Evolutionary conservation across 2,797 vertebrate genomes (phyloP), one percentile per base, ranked within the genome.

Genomic region (Sebastes matsubarae): DNA sequence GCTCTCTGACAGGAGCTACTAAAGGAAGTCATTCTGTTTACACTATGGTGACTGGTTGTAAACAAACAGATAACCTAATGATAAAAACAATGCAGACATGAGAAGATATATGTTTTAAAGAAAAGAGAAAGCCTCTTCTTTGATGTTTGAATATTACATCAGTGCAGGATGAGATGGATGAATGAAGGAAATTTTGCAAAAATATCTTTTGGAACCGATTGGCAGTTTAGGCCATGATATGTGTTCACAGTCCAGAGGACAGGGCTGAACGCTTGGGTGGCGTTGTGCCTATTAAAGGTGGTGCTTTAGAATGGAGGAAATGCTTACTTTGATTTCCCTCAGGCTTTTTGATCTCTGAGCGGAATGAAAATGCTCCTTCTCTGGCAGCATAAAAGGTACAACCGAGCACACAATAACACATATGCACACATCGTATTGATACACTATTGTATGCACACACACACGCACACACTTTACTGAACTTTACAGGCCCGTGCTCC

Each of bases 291-390:
- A 95, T 95, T 95, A 93, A 93, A 93, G 87, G 84, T 89, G 88
- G 68, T 83, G 87, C 92, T 92, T 93, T 91, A 90, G 90, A 93
- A 92, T 80, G 80, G 86, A 71, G 87, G 86, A 87, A 93, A 92
- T 92, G 92, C 92, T 94, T 89, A 90, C 91, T 93, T 88, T 94
- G 93, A 94, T 94, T 95, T 95, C 94, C 94, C 94, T 55, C 73
- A 90, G 93, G 94, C 92, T 86, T 91, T 91, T 85, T 89, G 89
- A 91, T 92, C 85, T 92, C 90, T 89, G 91, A 93, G 89, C 76
- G 46, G 92, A 93, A 93, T 93, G 84, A 90, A 92, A 94, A 92
- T 84, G 75, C 72, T 82, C 78, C 77, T 73, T 86, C 84, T 87
- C 69, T 79, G 81, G 86, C 82, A 85, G 84, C 78, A 79, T 80